A percentile compares a stretch with the other conserved stretches of the same genome.
These are phyloP conservation scores for Junonia oenone DNA, from an alignment of 2,888 invertebrate species.

Conservation along the genomic window DNA sequence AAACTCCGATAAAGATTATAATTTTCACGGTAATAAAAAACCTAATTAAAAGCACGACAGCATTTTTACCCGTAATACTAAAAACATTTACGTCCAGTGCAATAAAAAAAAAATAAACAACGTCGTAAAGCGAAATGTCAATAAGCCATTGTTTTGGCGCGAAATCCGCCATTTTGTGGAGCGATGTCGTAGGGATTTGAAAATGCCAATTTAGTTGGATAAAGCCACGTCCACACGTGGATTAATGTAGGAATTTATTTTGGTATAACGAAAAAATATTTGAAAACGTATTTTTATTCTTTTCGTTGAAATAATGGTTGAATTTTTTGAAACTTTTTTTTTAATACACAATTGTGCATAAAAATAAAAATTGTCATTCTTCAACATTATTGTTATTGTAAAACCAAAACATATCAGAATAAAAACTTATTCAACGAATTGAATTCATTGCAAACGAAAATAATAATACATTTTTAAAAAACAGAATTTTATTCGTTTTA, in stretches of 20 bases:
- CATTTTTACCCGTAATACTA: neutral
- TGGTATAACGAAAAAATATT: neutral
- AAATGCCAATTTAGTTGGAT: conserved; percentile 28
- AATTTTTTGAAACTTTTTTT: too few species aligned
- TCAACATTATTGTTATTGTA: too few species aligned
- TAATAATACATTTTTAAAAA: too few species aligned
- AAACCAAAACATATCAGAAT: too few species aligned
- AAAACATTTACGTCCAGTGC: neutral
- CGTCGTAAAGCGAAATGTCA: conserved; percentile 21
- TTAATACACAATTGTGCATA: too few species aligned
- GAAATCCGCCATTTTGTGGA: conserved; percentile 28
- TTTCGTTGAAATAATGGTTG: neutral
- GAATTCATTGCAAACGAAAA: too few species aligned
- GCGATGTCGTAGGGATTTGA: conserved; percentile 22
- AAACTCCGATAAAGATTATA: too few species aligned
- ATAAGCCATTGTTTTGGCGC: conserved; percentile 23
- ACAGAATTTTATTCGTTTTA: too few species aligned
- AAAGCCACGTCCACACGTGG: conserved; percentile 16
- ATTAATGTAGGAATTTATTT: conserved; percentile 7
- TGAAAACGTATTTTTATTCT: neutral
- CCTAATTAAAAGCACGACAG: too few species aligned
- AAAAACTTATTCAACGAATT: too few species aligned
- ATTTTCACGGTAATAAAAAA: too few species aligned
- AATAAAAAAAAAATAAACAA: conserved; percentile 6
- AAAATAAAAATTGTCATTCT: too few species aligned